phyloP scores from a whole-genome alignment of 2,888 invertebrate species.

The Scaptomyza flava region DNA sequence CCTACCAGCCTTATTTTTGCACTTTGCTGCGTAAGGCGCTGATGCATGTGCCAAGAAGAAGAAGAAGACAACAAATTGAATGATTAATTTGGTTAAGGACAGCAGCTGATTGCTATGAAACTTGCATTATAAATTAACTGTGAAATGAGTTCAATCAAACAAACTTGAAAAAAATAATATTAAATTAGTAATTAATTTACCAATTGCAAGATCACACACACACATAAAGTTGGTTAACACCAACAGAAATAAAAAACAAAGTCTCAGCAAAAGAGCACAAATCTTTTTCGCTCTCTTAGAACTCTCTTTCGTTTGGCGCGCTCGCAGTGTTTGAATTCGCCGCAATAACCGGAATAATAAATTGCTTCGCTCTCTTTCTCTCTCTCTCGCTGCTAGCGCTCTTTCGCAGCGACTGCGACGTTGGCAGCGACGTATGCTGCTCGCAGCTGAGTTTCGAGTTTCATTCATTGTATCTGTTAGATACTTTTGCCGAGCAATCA shows the following conservation, averaged over 20 bases:
- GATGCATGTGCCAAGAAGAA: not conserved
- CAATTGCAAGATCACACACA: constrained; percentile 17
- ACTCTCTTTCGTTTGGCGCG: not conserved
- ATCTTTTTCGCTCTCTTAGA: constrained; percentile 42
- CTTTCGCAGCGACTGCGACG: constrained; percentile 35
- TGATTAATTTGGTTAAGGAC: not conserved
- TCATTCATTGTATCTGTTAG: constrained; percentile 78
- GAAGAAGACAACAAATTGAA: not conserved
- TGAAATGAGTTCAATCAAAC: too few species aligned
- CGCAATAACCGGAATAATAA: constrained; percentile 61
- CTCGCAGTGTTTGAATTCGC: constrained; percentile 60
- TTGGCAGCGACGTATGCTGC: constrained; percentile 23
- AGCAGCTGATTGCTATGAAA: constrained; percentile 3
- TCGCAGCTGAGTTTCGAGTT: constrained; percentile 68
- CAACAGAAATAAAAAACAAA: not conserved
- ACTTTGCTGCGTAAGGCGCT: constrained; percentile 14
- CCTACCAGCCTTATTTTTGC: not conserved
- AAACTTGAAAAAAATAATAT: too few species aligned
- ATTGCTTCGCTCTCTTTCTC: constrained; percentile 30
- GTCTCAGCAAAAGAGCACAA: constrained; percentile 10
- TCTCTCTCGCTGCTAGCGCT: constrained; percentile 25
- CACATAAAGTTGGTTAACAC: not conserved
- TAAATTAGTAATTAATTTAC: too few species aligned
- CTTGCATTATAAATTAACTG: too few species aligned
- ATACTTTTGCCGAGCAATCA: constrained; percentile 67